Base-by-base conservation (phyloP, 2,888 invertebrate species). In the Lycaena phlaeas region DNA sequence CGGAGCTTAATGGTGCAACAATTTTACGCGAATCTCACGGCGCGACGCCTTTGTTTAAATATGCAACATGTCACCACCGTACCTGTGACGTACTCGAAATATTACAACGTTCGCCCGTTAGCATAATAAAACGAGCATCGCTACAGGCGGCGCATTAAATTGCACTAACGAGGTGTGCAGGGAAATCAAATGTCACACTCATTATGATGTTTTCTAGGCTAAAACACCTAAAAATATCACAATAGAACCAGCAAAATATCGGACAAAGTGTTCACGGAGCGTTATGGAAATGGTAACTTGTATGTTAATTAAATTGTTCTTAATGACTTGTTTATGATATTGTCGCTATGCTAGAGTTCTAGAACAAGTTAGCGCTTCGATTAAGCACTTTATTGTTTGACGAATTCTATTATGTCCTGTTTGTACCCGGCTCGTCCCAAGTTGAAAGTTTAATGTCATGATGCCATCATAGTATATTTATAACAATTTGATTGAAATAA, bases 71-170 rank as follows among this genome's bases (percentile, higher is more conserved):
- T 73, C 73, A 74, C 68, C 69, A 42, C 61, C 62, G 64, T 68
- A 42, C 61, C 62, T 64, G 68, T 73, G 74, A 75, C 68, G 68
- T 72, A 65, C 74, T 76, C 70, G 66, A 77, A 76, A 76, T 73
- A 78, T 74, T 74, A 75, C 66, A 70, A 63, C 70, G 67, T 57
- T 54, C 68, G 68, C 68, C 71, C 69, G 70, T 72, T 71, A 72
- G 78, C 76, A 76, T 77, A 76, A 78, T 79, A 75, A 71, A 71
- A 69, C 64, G 72, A 67, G 64, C 69, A 65, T 59, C 64, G 73
- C 70, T 68, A 56, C 68, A 56, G 65, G 67, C 68, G 63, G 53
- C 63, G 68, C 73, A 74, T 74, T 76, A 72, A 72, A 63, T 50
- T 55, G 49, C 54, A 51, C 57, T 64, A 61, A 61, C 56, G 57